phyloP scores from a whole-genome alignment of 2,113 vertebrate species.

The Mustelus asterias region DNA sequence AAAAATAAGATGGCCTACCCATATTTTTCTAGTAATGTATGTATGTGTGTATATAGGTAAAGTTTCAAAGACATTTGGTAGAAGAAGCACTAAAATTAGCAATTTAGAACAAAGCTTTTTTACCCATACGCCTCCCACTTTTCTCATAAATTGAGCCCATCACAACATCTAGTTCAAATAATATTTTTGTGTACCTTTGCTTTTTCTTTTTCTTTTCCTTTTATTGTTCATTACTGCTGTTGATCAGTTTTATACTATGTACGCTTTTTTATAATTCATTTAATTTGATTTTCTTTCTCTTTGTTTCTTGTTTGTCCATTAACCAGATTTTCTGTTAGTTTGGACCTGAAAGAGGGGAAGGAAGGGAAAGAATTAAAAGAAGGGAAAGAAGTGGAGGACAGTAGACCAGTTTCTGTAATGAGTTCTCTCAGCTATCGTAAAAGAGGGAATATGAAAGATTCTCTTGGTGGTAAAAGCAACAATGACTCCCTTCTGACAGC shows the following conservation, averaged over 20 bases:
- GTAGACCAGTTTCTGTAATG: constrained; percentile 68
- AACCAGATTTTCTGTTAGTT: constrained; percentile 60
- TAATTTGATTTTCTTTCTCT: constrained; percentile 38
- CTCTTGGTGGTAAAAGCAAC: constrained; percentile 70
- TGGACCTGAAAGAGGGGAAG: constrained; percentile 58
- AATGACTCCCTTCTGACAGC: constrained; percentile 72
- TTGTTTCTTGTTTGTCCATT: constrained; percentile 37
- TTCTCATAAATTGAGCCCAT: not conserved
- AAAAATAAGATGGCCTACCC: not conserved
- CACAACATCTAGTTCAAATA: not conserved
- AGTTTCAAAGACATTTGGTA: not conserved
- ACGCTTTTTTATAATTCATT: constrained; percentile 41
- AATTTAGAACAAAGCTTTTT: not conserved
- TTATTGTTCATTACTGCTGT: not conserved
- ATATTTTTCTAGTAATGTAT: not conserved
- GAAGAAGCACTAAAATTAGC: not conserved
- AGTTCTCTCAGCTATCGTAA: constrained; percentile 93
- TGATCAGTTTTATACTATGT: constrained; percentile 42
- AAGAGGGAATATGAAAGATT: constrained; percentile 72
- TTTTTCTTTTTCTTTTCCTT: not conserved
- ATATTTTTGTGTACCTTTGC: not conserved
- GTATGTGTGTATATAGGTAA: not conserved
- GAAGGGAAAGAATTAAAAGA: constrained; percentile 64
- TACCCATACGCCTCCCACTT: not conserved
- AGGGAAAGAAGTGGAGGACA: constrained; percentile 64